phyloP scores from a whole-genome alignment of 2,113 vertebrate genomes.

The Burhinus bistriatus region DNA sequence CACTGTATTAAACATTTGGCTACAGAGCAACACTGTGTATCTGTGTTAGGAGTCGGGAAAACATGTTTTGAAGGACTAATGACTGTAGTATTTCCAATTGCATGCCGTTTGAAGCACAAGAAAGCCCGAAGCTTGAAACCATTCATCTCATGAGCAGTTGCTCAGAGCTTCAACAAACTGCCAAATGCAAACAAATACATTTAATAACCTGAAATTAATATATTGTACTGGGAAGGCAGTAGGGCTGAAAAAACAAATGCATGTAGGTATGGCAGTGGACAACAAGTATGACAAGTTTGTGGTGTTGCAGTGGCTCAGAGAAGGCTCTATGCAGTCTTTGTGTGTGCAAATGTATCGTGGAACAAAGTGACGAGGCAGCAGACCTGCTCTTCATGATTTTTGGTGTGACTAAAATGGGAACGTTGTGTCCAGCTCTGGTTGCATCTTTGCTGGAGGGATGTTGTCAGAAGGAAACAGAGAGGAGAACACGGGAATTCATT shows the following conservation, averaged over 20 bases:
- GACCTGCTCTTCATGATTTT: background rate
- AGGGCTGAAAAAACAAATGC: slow-evolving; percentile 34
- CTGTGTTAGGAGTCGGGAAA: background rate
- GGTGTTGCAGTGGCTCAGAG: slow-evolving; percentile 3
- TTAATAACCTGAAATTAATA: slow-evolving; percentile 67
- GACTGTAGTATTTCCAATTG: slow-evolving; percentile 5
- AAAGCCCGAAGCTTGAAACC: slow-evolving; percentile 17
- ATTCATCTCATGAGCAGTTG: slow-evolving; percentile 37
- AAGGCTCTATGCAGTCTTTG: background rate
- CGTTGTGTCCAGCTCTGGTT: background rate
- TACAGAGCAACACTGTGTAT: background rate
- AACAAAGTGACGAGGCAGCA: background rate
- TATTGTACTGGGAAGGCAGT: slow-evolving; percentile 3
- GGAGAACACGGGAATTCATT: background rate
- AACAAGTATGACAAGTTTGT: slow-evolving; percentile 57
- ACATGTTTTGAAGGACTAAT: slow-evolving; percentile 38
- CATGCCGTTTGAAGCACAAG: slow-evolving; percentile 2
- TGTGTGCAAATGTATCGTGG: background rate
- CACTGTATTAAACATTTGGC: background rate
- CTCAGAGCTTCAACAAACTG: slow-evolving; percentile 55
- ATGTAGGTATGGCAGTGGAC: slow-evolving; percentile 4
- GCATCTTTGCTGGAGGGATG: background rate
- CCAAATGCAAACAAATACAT: slow-evolving; percentile 51
- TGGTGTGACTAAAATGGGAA: background rate
- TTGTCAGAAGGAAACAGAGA: background rate